Evolutionary conservation across 2,888 invertebrate genomes (phyloP), one percentile per base, ranked within the genome.

Genomic region (Volucella zonaria): DNA sequence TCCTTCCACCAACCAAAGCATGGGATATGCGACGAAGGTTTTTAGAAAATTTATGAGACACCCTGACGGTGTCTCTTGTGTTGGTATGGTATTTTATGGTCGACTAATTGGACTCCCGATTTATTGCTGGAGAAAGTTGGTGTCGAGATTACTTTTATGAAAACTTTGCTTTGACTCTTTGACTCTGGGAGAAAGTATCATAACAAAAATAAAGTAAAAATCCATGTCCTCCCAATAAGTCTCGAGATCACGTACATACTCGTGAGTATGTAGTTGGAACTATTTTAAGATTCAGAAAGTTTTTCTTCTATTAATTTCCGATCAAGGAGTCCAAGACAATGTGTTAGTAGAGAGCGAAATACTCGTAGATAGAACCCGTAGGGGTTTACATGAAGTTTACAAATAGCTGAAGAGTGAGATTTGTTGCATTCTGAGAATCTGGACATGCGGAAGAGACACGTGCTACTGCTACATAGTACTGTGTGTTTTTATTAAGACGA

Each of bases 121-220:
- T 79, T 79, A 79, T 79, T 64, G 64, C 49, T 64, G 15, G 40
- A 52, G 73, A 82, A 68, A 82, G 67, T 76, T 71, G 23, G n/a
- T 68, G 23, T 54, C 8, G 31, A 52, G 18, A 42, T n/a, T n/a
- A 18, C 45, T n/a, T 45, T 23, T 11, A 40, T 38, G 38, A 38
- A 47, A 62, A 43, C 67, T 74, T 68, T 74, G 73, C 78, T 62
- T 51, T 56, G 62, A 14, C 15, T 4, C 14, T 43, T 11, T 51
- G 9, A 38, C 31, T 0, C 2, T 42, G 9, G 15, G 61, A 68
- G 67, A 79, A 67, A 78, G 78, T 73, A 23, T 23, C 18, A 23
- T 23, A 12, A 14, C 31, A 18, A 15, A 18, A 40, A 15, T 31
- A 0, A 31, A 31, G 31, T 31, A 31, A 6, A 12, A 43, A 58